Base-by-base conservation (phyloP, 2,113 vertebrate species). In the Ursus arctos region DNA sequence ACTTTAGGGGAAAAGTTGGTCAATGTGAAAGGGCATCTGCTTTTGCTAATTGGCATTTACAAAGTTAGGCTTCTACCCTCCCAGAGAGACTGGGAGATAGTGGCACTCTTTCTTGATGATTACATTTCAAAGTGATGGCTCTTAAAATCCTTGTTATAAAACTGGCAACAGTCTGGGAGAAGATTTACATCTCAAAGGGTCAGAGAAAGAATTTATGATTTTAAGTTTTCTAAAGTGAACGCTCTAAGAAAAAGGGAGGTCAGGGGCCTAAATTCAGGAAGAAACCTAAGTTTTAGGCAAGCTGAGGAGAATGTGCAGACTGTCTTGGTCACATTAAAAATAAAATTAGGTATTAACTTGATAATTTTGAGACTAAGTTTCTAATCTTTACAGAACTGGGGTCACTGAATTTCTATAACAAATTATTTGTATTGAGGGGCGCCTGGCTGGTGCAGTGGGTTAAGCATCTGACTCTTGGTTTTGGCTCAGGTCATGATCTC, bases 321-420 rank as follows among this genome's bases (percentile, higher is more conserved):
- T 84, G 19, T 84, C 55, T 72, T 26, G 19, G 8, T 84, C 43
- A 57, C 12, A 21, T 31, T 67, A 95, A 92, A 84, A 91, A 72
- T 71, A 77, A 92, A 81, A 8, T 87, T 88, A 92, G 65, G 90
- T 90, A 87, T 92, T 57, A 83, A 79, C 15, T 72, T 77, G 89
- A 63, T 91, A 74, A 92, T 94, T 94, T 92, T 72, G 33, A 79
- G 43, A 76, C 28, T 65, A 87, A 86, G 4, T 74, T 80, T 90
- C 90, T 11, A 95, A n/a, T 57, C 6, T 53, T 87, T 88, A 88
- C 63, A 93, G 63, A 65, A 7, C 40, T 49, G 12, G 19, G 0
- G 5, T 77, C 93, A 49, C 12, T 90, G 43, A 33, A 15, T 67
- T 93, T 97, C 16, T 82, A 22, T 51, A 63, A 79, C 2, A 53